These are phyloP conservation scores for Silurus meridionalis DNA, from an alignment of 2,113 vertebrate species.

Conservation along the genomic window DNA sequence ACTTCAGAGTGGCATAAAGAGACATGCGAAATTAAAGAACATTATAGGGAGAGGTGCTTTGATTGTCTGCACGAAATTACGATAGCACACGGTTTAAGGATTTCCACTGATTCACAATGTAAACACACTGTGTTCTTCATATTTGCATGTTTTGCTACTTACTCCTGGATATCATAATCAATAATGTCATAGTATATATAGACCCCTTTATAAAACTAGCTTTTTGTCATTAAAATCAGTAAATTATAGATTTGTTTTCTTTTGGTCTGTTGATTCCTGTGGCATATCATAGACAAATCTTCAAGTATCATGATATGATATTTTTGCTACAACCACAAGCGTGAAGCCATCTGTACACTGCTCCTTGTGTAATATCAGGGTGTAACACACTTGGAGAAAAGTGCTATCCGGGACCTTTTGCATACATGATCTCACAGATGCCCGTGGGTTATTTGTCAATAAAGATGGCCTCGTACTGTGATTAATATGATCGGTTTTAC, in stretches of 20 bases:
- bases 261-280: not conserved
- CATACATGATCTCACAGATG: not conserved
- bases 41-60: conserved; percentile 7
- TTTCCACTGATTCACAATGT: not conserved
- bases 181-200: not conserved
- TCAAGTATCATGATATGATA: not conserved
- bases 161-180: not conserved
- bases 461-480: not conserved
- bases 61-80: not conserved
- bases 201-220: no score
- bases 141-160: not conserved
- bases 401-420: not conserved
- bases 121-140: not conserved
- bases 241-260: not conserved
- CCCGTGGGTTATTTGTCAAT: not conserved
- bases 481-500: not conserved
- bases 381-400: not conserved
- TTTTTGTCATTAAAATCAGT: not conserved
- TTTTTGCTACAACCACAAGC: not conserved
- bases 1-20: not conserved
- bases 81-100: not conserved
- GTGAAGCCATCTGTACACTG: not conserved
- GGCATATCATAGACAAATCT: not conserved
- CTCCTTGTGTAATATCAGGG: not conserved
- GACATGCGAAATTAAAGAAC: not conserved